Evolutionary conservation across 1,140 invertebrate species (phyloP), one percentile per base, ranked within the genome.

Genomic region (Panagrolaimus sp.): DNA sequence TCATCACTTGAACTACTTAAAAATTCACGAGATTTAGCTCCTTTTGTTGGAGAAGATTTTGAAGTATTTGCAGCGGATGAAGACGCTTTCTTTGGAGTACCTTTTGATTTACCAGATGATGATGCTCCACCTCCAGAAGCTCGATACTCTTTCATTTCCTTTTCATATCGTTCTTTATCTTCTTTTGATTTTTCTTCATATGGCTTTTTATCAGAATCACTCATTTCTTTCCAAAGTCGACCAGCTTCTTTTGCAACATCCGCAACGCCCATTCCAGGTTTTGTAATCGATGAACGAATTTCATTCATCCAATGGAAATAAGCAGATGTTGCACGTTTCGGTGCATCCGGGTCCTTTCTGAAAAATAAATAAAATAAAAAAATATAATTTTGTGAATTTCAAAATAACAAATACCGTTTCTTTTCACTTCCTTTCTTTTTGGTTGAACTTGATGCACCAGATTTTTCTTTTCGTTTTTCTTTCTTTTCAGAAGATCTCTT

Each of bases 281-380:
- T 86, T 76, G 95, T 91, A 58, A 98, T 93, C 74, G 89, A 86
- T 14, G 58, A 10, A n/a, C 95, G 86, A 63, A 88, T 89, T 71
- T 90, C 91, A 83, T 92, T 94, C 2, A 97, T 86, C 91, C 92
- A 98, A 52, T 96, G 70, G 89, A 98, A 93, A 83, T 92, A 98
- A 0, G 93, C 93, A 2, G 91, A 90, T 43, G 88, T 85, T 1
- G 93, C 89, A 17, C 93, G 87, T 81, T 98, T 98, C 0, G 95
- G 95, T 75, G 89, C 91, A 80, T 92, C 91, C 1, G 88, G 88
- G 83, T 97, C 94, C 77, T 90, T 92, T 64, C 90, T 38, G 7
- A 38, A 38, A 38, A 38, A 2, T 4, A 38, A 38, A 4, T 2
- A 38, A 38, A 38, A 38, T 38, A 4, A 38, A 38, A 2, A 89